Conservation (phyloP, 2,888 invertebrate genomes). For the Yponomeuta plumbellus region DNA sequence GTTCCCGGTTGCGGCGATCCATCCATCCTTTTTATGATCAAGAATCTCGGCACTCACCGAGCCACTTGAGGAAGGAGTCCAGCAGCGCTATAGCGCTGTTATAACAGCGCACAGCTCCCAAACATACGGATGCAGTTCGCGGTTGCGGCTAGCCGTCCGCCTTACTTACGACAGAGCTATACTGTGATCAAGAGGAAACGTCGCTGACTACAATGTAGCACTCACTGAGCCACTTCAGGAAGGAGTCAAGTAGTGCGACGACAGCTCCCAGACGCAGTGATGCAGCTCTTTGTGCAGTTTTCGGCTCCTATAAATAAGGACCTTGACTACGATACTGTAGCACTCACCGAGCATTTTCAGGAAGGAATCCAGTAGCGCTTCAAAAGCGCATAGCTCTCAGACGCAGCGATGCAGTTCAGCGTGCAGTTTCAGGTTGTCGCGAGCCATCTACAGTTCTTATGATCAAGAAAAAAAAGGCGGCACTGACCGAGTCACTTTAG, state of each 20-base stretch:
- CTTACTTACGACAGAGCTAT: too few species aligned
- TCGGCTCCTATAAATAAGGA: too few species aligned
- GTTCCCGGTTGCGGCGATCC: slow-evolving; percentile 75
- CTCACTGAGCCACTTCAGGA: slow-evolving; percentile 95
- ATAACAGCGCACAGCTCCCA: slow-evolving; percentile 96
- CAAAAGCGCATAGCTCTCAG: slow-evolving; percentile 95
- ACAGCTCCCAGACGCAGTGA: too few species aligned
- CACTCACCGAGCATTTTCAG: slow-evolving; percentile 92
- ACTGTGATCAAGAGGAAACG: too few species aligned
- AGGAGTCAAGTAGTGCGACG: slow-evolving; percentile 38
- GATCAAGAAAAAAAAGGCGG: slow-evolving; percentile 46
- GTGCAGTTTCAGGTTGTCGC: slow-evolving; percentile 80
- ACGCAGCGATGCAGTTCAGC: slow-evolving; percentile 98
- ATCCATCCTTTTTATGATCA: background rate
- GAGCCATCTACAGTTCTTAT: too few species aligned
- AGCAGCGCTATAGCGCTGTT: slow-evolving; percentile 92
- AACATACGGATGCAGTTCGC: slow-evolving; percentile 95
- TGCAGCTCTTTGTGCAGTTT: too few species aligned
- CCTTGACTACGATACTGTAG: background rate
- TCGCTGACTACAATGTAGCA: too few species aligned
- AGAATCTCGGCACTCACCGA: slow-evolving; percentile 78
- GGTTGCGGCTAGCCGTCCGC: too few species aligned
- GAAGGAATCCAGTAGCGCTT: slow-evolving; percentile 93
- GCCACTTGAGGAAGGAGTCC: slow-evolving; percentile 95
- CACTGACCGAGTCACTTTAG: slow-evolving; percentile 94